Evolutionary conservation across 2,113 vertebrate species (phyloP), one percentile per base, ranked within the genome.

Genomic region (Saguinus imperator): DNA sequence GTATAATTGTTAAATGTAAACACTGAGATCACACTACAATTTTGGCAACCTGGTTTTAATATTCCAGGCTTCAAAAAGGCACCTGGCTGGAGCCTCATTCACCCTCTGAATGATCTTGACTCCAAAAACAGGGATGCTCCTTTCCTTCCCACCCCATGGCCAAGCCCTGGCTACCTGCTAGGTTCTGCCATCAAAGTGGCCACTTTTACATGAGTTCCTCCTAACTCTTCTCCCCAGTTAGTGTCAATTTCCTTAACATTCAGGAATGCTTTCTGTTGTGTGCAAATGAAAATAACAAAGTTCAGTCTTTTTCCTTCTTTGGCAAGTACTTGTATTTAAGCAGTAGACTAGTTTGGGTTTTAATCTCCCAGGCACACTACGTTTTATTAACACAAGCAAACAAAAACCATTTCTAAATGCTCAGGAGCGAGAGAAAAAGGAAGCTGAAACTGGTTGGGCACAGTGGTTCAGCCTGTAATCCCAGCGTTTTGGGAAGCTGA

Each of bases 1-100:
- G 29, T 64, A 91, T 27, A 48, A 66, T 57, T 84, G 66, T 95
- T 66, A 76, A 87, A 94, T 40, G 58, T 91, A 97, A 95, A 92
- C 35, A 86, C 72, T 72, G 35, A 83, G 87, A 61, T 29, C 37
- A 76, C 27, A 37, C 11, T 45, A 70, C 40, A 77, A 52, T 85
- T 95, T 82, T 45, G 76, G 84, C 29, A 81, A 52, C 43, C 37
- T 45, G 16, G 8, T 81, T 94, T 89, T 83, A 70, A 77, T 85
- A 93, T 43, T 55, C 43, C 21, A 64, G 50, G 55, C 14, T 57
- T 86, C 45, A 57, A 23, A 86, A 83, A 50, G 43, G 35, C 18
- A 57, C 37, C 77, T 66, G 43, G 45, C 29, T 16, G 75, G 68
- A 50, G 61, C 4, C 27, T 43, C 17, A 2, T 20, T 76, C 45